Conservation (phyloP, 1,140 invertebrate species). For the Zaprionus lachaisei region DNA sequence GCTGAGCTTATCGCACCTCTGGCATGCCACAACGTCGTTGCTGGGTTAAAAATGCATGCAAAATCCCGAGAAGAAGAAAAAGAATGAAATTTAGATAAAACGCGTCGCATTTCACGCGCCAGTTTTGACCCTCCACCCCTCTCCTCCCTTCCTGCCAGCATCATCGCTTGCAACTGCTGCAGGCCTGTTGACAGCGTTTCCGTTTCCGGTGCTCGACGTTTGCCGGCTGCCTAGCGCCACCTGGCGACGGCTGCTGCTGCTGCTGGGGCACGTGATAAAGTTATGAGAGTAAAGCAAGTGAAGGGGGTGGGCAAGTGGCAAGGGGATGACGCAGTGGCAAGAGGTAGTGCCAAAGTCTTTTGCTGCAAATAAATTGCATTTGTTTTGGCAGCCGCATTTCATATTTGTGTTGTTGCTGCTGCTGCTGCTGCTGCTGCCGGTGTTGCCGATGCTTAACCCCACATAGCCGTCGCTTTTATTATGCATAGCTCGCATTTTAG, state of each 20-base stretch:
- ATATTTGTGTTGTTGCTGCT: constrained; percentile 41
- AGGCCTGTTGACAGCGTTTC: constrained; percentile 71
- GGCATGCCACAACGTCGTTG: constrained; percentile 6
- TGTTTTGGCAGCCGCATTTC: constrained; percentile 64
- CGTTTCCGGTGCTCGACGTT: constrained; percentile 54
- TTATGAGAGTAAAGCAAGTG: constrained; percentile 31
- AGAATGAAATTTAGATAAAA: constrained; percentile 58
- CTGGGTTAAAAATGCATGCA: constrained; percentile 44
- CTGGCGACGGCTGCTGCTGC: constrained; percentile 50
- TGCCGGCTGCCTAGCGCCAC: constrained; percentile 60
- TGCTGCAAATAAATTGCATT: constrained; percentile 69
- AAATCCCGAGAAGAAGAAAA: constrained; percentile 21
- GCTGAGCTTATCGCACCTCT: constrained; percentile 50
- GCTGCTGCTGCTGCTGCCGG: constrained; percentile 20
- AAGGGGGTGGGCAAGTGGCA: not conserved
- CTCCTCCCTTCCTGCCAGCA: not conserved
- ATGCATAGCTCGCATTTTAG: constrained; percentile 42
- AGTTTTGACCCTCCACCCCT: constrained; percentile 25
- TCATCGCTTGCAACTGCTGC: constrained; percentile 20
- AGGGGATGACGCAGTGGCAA: not conserved
- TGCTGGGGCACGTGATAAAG: constrained; percentile 57
- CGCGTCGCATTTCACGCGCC: constrained; percentile 47
- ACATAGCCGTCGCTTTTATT: constrained; percentile 32
- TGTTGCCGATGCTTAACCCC: constrained; percentile 59
- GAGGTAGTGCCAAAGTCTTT: constrained; percentile 12